Evolutionary conservation across 2,113 vertebrate species (phyloP), one percentile per base, ranked within the genome.

Genomic region (Bos javanicus): DNA sequence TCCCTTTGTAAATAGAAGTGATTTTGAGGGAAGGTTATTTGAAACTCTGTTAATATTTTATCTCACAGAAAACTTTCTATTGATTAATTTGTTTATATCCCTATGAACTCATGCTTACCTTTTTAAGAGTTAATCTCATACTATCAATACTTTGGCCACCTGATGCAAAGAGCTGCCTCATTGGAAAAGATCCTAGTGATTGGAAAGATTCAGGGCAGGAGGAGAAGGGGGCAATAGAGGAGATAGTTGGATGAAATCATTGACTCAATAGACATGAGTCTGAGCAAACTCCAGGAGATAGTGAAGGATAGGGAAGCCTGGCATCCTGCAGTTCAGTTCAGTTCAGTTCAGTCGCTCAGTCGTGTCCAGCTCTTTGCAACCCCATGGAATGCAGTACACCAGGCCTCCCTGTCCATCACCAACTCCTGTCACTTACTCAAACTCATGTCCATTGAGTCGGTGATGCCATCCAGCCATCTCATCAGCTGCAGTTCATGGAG

Each of bases 21-120:
- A 92, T 92, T 96, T 95, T 92, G 50, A 96, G 59, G 33, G 4
- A 54, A 96, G 52, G 1, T 84, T 95, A 76, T 90, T 95, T 94
- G 43, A 88, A 82, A 57, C 13, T 90, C 28, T 87, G 25, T 56
- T 85, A 94, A 28, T 43, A 90, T 56, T 19, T 7, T 21, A 88
- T 76, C 62, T 6, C 6, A 91, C 5, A 94, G 19, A 2, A 91
- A 93, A 83, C 5, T 48, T 96, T 82, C 3, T 23, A 85, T 33
- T 83, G 74, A 82, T 87, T 56, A n/a, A 64, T 71, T 23, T 54
- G 81, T 54, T 91, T 87, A 78, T 71, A 89, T 59, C 10, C 39
- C 26, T 43, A 13, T 39, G n/a, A 30, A 86, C 1, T 85, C 6
- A n/a, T n/a, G 5, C 11, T 28, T 54, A 52, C 12, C 11, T 85